These are phyloP conservation scores for Bombus superbus DNA, from an alignment of 1,140 invertebrate genomes.

Conservation along the genomic window DNA sequence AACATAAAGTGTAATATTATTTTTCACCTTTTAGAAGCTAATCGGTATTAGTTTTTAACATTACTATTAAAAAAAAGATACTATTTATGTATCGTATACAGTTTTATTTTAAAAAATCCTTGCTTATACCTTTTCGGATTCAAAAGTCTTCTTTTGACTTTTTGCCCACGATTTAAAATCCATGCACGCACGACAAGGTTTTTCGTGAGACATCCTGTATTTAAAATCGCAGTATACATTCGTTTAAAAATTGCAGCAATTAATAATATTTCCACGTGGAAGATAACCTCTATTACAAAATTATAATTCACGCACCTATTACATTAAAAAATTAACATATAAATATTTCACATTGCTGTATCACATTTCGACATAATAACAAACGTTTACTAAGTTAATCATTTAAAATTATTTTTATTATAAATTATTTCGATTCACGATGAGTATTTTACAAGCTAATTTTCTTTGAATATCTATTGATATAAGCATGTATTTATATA, in stretches of 20 bases:
- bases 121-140: slow-evolving; percentile 75
- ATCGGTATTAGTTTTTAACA: not conserved
- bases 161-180: slow-evolving; percentile 90
- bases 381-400: not conserved
- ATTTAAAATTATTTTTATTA: not conserved
- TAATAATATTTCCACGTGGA: slow-evolving; percentile 23
- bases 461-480: not conserved
- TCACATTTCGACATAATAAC: not conserved
- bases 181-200: slow-evolving; percentile 87
- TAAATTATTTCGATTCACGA: not conserved
- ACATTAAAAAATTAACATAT: not conserved
- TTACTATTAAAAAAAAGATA: not conserved
- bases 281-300: slow-evolving; percentile 12
- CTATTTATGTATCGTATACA: not conserved
- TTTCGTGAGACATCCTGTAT: slow-evolving; percentile 71
- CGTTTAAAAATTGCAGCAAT: slow-evolving; percentile 13
- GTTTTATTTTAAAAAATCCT: slow-evolving; percentile 26
- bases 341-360: not conserved
- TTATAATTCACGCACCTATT: not conserved
- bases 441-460: not conserved
- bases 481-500: not conserved
- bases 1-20: not conserved
- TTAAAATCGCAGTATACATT: slow-evolving; percentile 3
- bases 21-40: not conserved
- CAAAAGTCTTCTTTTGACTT: slow-evolving; percentile 83